phyloP scores from a whole-genome alignment of 2,113 vertebrate species.

The Prionailurus bengalensis region DNA sequence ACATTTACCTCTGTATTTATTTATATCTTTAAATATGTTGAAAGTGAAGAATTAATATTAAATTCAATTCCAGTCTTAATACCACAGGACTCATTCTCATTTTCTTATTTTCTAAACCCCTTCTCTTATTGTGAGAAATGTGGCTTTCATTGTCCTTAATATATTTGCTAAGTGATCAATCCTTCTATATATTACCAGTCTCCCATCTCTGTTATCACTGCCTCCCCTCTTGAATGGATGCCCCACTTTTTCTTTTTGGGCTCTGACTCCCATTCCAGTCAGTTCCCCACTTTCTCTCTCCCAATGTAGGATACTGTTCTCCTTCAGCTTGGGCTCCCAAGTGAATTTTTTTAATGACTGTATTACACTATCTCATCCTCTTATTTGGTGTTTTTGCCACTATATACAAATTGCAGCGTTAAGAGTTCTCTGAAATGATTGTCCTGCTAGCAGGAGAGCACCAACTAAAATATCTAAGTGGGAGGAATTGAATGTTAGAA shows the following conservation, averaged over 20 bases:
- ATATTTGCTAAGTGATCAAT: not conserved
- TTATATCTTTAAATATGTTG: not conserved
- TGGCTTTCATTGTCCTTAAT: not conserved
- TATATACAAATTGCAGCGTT: not conserved
- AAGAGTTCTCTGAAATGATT: constrained; percentile 13
- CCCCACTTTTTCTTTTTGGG: constrained; percentile 18
- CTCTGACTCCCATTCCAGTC: not conserved
- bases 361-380: not conserved
- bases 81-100: not conserved
- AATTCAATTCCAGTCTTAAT: not conserved
- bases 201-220: not conserved
- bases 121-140: not conserved
- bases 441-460: not conserved
- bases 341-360: constrained; percentile 37
- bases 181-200: not conserved
- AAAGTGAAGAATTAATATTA: constrained; percentile 18
- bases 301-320: not conserved
- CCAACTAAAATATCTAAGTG: constrained; percentile 30
- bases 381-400: constrained; percentile 24
- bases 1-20: not conserved
- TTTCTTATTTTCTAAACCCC: not conserved
- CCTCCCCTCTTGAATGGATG: not conserved
- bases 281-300: not conserved
- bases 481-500: constrained; percentile 1
- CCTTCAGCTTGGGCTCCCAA: not conserved